phyloP scores from a whole-genome alignment of 2,113 vertebrate species.

The Malurus melanocephalus region DNA sequence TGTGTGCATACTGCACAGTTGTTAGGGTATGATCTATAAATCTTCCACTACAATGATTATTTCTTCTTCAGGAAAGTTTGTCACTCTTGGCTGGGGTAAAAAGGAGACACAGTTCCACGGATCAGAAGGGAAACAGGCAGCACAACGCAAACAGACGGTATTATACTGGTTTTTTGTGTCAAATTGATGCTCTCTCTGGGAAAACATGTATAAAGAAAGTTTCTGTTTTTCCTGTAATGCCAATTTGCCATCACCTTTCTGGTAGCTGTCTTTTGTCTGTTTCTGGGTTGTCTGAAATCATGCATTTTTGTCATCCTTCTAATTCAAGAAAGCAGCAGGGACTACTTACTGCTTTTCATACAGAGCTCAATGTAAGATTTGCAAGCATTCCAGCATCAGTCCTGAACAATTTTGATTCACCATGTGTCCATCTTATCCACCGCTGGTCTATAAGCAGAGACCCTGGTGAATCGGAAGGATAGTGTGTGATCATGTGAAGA shows the following conservation, averaged over 20 bases:
- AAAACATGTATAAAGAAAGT: background rate
- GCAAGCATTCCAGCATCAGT: background rate
- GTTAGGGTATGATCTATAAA: background rate
- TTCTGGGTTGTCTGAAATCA: background rate
- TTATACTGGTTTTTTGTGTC: background rate
- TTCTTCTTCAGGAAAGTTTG: conserved; percentile 82
- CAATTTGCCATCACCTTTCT: background rate
- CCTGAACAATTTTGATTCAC: background rate
- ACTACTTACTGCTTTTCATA: background rate
- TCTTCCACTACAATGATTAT: background rate
- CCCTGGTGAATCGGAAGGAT: background rate
- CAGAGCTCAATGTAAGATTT: background rate
- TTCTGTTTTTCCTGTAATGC: background rate
- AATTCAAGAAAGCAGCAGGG: background rate
- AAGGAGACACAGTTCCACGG: conserved; percentile 98
- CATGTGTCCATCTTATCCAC: background rate
- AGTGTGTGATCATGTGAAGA: background rate
- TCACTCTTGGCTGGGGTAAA: conserved; percentile 95
- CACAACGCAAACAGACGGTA: conserved; percentile 78
- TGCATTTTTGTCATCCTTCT: background rate
- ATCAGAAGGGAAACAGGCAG: conserved; percentile 91
- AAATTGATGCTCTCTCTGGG: background rate
- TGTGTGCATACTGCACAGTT: background rate
- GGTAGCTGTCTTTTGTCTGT: background rate
- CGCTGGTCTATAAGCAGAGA: background rate